Evolutionary conservation across 2,113 vertebrate genomes (phyloP), one percentile per base, ranked within the genome.

Genomic region (Oncorhynchus kisutch): DNA sequence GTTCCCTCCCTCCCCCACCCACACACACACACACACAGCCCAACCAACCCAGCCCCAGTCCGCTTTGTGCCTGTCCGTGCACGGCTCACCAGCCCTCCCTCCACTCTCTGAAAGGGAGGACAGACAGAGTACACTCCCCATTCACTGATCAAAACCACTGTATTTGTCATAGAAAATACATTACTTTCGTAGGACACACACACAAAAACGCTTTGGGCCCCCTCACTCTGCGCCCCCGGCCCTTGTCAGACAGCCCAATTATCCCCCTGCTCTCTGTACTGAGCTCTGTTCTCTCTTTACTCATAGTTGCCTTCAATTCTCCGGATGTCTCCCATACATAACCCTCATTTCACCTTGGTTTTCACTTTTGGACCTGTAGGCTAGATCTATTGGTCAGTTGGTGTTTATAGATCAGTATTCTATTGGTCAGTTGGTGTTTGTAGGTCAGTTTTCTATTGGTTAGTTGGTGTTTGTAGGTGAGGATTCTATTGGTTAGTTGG

Each of bases 141-240:
- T 94, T 94, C 93, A 94, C 95, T 94, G 94, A 96, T 95, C 95
- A 96, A 96, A 94, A 92, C 92, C 93, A 95, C 87, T 95, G 94
- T 95, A 94, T 92, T 89, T 90, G 84, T 92, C 87, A 90, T 78
- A 91, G 67, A 73, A 96, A 96, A 96, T 87, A 85, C 87, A 87
- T 84, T 66, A 88, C 84, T 91, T 92, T 91, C 80, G 9, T 45
- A 45, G 39, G 9, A 45, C 39, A 45, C 39, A 45, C 39, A 89
- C 82, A 81, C 71, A 80, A 11, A 80, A 20, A 83, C 83, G 78
- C 77, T 29, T 74, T 78, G 84, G 85, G 89, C 91, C 87, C 86
- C 87, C 85, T 89, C 51, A 18, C 51, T 54, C 16, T 54, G 51
- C 13, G 90, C 89, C 88, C 87, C 86, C 89, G 87, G 91, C 85